phyloP scores from a whole-genome alignment of 1,140 invertebrate genomes.

The Trichonephila clavata region DNA sequence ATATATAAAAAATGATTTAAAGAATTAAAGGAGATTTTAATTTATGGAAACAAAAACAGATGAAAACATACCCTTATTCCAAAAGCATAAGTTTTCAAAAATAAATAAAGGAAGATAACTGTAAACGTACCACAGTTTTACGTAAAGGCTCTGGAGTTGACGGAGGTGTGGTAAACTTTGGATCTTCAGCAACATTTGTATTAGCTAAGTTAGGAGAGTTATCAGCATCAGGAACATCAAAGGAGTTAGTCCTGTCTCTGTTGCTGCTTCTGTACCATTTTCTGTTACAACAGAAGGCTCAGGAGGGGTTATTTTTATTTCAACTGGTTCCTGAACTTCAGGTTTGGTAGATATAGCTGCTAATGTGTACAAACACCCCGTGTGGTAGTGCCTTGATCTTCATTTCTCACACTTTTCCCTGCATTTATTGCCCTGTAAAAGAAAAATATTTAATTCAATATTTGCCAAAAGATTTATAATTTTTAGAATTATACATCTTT shows the following conservation, averaged over 20 bases:
- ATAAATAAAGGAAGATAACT: no score
- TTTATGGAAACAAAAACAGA: no score
- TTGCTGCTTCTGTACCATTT: background rate
- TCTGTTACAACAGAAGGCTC: background rate
- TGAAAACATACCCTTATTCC: no score
- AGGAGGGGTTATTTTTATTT: background rate
- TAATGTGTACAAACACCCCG: conserved; percentile 54
- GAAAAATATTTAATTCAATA: background rate
- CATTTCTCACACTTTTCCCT: conserved; percentile 90
- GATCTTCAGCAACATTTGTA: conserved; percentile 48
- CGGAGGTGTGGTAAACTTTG: conserved; percentile 67
- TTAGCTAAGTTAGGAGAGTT: background rate
- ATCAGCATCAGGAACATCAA: background rate
- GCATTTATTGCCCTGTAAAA: conserved; percentile 85
- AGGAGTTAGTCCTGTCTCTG: background rate
- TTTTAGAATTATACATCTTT: conserved; percentile 83
- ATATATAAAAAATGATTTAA: no score
- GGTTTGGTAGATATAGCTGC: conserved; percentile 20
- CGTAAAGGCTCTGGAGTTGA: conserved; percentile 65
- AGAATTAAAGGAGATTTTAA: no score
- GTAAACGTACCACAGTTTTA: conserved; percentile 57
- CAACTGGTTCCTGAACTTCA: background rate
- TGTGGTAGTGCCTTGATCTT: conserved; percentile 87
- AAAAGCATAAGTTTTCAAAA: no score
- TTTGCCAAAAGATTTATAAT: background rate